Evolutionary conservation across 2,888 invertebrate species (phyloP).

Genomic region (Hyposoter dolosus): DNA sequence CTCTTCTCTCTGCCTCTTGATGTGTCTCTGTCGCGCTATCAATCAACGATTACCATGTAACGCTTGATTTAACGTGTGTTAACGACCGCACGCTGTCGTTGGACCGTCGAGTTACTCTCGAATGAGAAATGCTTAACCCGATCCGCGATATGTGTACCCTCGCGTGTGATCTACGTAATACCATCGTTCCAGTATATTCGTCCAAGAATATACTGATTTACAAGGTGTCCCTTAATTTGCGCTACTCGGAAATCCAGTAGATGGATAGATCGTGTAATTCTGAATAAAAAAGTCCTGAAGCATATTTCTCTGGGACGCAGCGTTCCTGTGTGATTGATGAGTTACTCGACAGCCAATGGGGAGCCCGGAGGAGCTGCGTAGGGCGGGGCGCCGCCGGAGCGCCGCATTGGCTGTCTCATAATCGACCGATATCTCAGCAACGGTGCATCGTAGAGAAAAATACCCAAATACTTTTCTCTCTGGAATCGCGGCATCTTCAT

Average conservation of each 20-base stretch:
- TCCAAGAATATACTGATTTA: background rate
- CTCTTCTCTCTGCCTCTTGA: constrained; percentile 36
- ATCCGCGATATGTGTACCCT: background rate
- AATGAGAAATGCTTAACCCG: constrained; percentile 26
- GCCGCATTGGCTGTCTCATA: background rate
- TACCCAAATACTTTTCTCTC: background rate
- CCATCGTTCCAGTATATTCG: background rate
- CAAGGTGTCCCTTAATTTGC: background rate
- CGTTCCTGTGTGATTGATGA: background rate
- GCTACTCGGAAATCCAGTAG: background rate
- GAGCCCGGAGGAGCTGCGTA: background rate
- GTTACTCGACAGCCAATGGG: background rate
- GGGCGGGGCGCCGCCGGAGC: background rate
- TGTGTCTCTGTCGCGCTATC: constrained; percentile 63
- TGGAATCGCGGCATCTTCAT: background rate
- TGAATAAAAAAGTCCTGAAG: background rate
- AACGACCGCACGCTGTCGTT: constrained; percentile 57
- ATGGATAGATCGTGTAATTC: background rate
- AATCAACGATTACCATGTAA: constrained; percentile 68
- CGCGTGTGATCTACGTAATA: background rate
- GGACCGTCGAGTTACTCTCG: constrained; percentile 41
- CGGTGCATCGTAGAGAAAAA: background rate
- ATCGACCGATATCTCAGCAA: background rate
- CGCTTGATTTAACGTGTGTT: constrained; percentile 72
- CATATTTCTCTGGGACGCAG: background rate